These are phyloP conservation scores for Apodemia zela DNA, from an alignment of 2,888 invertebrate species.

Conservation along the genomic window DNA sequence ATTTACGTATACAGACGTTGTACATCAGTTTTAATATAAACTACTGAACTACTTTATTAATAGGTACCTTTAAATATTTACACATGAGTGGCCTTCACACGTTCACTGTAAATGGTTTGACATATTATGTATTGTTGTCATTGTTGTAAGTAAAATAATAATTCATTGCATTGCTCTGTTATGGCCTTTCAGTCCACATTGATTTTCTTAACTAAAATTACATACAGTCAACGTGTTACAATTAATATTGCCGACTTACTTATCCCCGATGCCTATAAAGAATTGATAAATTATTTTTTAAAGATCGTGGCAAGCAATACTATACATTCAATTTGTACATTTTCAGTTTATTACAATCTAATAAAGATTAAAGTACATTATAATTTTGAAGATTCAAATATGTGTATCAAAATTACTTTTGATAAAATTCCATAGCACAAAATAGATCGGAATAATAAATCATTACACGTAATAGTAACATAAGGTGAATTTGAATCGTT, in stretches of 20 bases:
- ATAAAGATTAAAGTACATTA: conserved; percentile 15
- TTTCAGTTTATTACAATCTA: conserved; percentile 25
- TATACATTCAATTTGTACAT: conserved; percentile 35
- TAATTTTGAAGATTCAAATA: conserved; percentile 15
- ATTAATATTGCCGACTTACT: conserved; percentile 19
- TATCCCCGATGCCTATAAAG: conserved; percentile 25
- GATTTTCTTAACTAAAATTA: conserved; percentile 19
- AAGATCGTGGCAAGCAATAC: conserved; percentile 31
- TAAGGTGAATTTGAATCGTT: conserved; percentile 26
- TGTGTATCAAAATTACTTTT: conserved; percentile 12
- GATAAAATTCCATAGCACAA: conserved; percentile 12
- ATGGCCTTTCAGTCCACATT: conserved; percentile 27
- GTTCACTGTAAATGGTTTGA: conserved; percentile 12
- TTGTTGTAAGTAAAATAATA: background rate
- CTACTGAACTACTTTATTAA: conserved; percentile 26
- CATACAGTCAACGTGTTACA: conserved; percentile 27
- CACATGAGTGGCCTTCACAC: conserved; percentile 7
- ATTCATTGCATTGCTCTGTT: conserved; percentile 9
- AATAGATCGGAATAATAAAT: background rate
- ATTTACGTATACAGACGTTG: conserved; percentile 77
- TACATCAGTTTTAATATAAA: conserved; percentile 73
- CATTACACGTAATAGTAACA: conserved; percentile 10
- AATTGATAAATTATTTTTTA: conserved; percentile 11
- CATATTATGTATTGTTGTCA: background rate
- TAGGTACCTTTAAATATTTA: conserved; percentile 48